phyloP scores from a whole-genome alignment of 37 sponge, comb jelly and placozoan genomes.

The Halichondria panicea region DNA sequence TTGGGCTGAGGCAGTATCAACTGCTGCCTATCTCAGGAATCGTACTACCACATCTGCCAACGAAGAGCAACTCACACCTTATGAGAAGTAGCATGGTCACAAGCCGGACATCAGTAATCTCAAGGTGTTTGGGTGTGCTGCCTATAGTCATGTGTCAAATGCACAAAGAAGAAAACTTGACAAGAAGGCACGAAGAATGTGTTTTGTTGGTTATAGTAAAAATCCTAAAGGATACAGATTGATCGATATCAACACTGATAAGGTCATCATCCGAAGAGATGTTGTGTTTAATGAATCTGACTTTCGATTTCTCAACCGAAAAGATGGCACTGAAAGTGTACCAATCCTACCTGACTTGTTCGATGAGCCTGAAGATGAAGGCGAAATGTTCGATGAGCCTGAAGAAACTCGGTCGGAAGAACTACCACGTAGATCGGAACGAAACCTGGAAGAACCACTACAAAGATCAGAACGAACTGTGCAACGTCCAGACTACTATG shows the following conservation, averaged over 20 bases:
- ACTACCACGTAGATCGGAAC: not conserved
- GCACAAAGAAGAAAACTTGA: slow-evolving; percentile 19
- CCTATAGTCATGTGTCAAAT: slow-evolving; percentile 23
- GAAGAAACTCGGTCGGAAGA: too few species aligned
- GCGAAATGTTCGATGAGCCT: too few species aligned
- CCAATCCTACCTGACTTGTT: not conserved
- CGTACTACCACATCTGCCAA: slow-evolving; percentile 31
- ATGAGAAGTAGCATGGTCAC: slow-evolving; percentile 21
- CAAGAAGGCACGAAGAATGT: slow-evolving; percentile 32
- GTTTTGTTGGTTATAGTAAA: slow-evolving; percentile 23
- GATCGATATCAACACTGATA: slow-evolving; percentile 2
- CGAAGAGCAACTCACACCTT: slow-evolving; percentile 16
- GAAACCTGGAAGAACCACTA: slow-evolving; percentile 1
- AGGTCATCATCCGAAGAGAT: slow-evolving; percentile 27
- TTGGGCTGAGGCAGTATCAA: slow-evolving; percentile 58
- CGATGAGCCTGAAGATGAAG: not conserved
- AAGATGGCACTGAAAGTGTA: too few species aligned
- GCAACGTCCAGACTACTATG: slow-evolving; percentile 8
- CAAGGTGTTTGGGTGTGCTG: slow-evolving; percentile 46
- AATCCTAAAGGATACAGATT: slow-evolving; percentile 31
- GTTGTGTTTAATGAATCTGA: slow-evolving; percentile 18
- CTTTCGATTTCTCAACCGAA: slow-evolving; percentile 17
- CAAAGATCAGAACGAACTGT: slow-evolving; percentile 9
- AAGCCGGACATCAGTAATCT: slow-evolving; percentile 31
- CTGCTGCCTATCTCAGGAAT: slow-evolving; percentile 48